phyloP scores from a whole-genome alignment of 2,797 vertebrate genomes.

The Carduelis carduelis region DNA sequence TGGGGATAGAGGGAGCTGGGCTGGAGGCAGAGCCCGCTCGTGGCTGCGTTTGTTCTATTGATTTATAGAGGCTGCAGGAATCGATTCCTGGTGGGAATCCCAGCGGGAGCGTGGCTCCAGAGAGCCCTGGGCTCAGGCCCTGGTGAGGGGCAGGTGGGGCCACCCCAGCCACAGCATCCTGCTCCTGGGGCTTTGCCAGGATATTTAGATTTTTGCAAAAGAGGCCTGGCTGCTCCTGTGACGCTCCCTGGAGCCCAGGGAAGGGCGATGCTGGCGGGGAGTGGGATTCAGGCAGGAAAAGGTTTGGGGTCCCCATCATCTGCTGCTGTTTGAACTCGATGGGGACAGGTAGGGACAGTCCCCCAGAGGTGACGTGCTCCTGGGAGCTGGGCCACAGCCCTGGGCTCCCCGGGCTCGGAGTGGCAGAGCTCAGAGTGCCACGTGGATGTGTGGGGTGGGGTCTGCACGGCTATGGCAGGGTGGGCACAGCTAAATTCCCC shows the following conservation, averaged over 20 bases:
- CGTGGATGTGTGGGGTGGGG: background rate
- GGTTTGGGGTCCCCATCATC: background rate
- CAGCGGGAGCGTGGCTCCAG: accelerated
- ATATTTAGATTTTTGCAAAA: background rate
- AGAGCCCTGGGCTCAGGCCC: background rate
- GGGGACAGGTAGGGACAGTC: background rate
- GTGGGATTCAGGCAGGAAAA: accelerated
- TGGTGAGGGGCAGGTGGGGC: background rate
- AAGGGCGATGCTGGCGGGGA: background rate
- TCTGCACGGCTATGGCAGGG: background rate
- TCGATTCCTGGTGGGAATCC: background rate
- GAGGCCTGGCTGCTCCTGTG: background rate
- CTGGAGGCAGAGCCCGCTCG: background rate
- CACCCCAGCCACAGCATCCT: accelerated
- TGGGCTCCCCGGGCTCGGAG: background rate
- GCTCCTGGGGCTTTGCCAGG: background rate
- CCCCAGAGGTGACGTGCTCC: background rate
- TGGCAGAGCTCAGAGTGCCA: background rate
- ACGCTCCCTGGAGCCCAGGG: background rate
- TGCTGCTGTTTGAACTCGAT: accelerated
- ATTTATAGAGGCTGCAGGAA: background rate
- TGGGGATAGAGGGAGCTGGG: background rate
- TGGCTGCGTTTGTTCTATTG: constrained; percentile 40
- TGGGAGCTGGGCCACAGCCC: background rate
- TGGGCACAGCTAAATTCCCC: background rate